phyloP scores from a whole-genome alignment of 2,797 vertebrate genomes.

The Notolepis coatsorum region DNA sequence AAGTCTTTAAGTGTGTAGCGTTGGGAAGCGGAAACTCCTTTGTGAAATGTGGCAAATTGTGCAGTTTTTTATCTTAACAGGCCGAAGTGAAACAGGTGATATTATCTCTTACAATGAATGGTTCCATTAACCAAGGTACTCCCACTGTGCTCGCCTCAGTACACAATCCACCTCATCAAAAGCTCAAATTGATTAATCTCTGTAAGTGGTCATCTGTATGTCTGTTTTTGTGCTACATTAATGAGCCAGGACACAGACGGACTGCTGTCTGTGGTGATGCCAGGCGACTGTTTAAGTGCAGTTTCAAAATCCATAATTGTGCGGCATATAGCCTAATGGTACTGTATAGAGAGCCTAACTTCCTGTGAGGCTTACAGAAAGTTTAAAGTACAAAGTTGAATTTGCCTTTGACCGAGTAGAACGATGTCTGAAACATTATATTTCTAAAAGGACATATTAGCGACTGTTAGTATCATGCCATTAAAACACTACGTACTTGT shows the following conservation, averaged over 20 bases:
- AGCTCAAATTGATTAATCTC: not conserved
- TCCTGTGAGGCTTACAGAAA: slow-evolving; percentile 13
- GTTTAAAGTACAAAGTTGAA: slow-evolving; percentile 25
- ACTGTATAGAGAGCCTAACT: slow-evolving; percentile 9
- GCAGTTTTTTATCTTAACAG: slow-evolving; percentile 1
- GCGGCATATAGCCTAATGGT: not conserved
- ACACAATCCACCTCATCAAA: slow-evolving; percentile 1
- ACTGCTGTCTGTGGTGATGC: not conserved
- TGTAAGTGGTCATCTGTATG: not conserved
- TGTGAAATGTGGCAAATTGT: not conserved
- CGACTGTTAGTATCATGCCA: not conserved
- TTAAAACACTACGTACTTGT: not conserved
- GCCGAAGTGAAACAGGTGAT: not conserved
- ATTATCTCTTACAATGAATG: not conserved
- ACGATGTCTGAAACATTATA: slow-evolving; percentile 7
- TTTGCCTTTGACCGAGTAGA: not conserved
- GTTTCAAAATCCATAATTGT: slow-evolving; percentile 11
- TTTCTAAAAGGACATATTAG: not conserved
- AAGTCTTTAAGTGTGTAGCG: slow-evolving; percentile 18
- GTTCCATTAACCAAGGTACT: slow-evolving; percentile 2
- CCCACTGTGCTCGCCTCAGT: slow-evolving; percentile 41
- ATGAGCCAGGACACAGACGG: not conserved
- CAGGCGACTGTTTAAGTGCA: not conserved
- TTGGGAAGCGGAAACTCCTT: not conserved
- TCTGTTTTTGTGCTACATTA: slow-evolving; percentile 16